A percentile compares a stretch with the other conserved stretches of the same genome.
Evolutionary conservation across 2,888 invertebrate species (phyloP).

Genomic region (Incurvaria masculella): DNA sequence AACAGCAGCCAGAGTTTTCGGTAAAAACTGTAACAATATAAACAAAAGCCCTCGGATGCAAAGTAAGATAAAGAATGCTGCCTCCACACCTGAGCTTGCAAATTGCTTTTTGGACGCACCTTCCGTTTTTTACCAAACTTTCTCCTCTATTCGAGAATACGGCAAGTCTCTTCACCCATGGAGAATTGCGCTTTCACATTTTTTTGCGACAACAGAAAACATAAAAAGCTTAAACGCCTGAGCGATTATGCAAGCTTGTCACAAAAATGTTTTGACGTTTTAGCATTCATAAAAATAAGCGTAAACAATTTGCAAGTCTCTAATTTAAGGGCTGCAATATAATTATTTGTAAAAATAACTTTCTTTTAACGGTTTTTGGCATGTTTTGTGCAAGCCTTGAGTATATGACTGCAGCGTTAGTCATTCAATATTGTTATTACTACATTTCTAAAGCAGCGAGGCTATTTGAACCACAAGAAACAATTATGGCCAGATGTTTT

Average conservation of each 20-base stretch:
- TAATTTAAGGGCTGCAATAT: too few relatives aligned
- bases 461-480: too few relatives aligned
- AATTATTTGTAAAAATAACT: background rate
- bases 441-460: too few relatives aligned
- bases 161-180: slow-evolving; percentile 40
- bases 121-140: slow-evolving; percentile 54
- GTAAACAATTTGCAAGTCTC: background rate
- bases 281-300: background rate
- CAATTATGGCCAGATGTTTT: too few relatives aligned
- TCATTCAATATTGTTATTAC: too few relatives aligned
- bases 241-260: too few relatives aligned
- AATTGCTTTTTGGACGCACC: slow-evolving; percentile 57
- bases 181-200: slow-evolving; percentile 35
- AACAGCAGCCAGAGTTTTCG: slow-evolving; percentile 1
- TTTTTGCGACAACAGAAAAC: slow-evolving; percentile 21
- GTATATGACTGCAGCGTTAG: too few relatives aligned
- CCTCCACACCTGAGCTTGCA: slow-evolving; percentile 55
- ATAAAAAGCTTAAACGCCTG: too few relatives aligned
- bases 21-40: slow-evolving; percentile 52
- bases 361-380: background rate
- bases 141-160: slow-evolving; percentile 39
- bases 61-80: slow-evolving; percentile 58
- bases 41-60: slow-evolving; percentile 55
- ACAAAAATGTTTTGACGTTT: background rate
- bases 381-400: too few relatives aligned